Base-by-base conservation (phyloP, 2,888 invertebrate species). In the Nudaria mundana region DNA sequence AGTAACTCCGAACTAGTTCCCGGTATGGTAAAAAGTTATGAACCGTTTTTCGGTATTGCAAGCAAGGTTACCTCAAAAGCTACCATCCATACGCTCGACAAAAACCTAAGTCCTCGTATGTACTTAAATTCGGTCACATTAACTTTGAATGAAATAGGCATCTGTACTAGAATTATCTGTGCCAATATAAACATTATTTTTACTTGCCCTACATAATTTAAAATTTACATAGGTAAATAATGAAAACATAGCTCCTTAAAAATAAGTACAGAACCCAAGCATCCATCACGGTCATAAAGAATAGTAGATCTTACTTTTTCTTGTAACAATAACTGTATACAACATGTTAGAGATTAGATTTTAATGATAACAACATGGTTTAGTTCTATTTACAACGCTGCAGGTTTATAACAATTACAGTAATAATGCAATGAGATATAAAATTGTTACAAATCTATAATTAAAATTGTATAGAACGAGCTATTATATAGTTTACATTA, bases 331-430 rank as follows among this genome's bases (percentile, higher is more conserved):
- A 57, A 64, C 56, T 41, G 53, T 54, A 31, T 45, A 40, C 15
- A 15, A 10, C 52, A 40, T 49, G 52, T n/a, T n/a, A n/a, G n/a
- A n/a, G n/a, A 61, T 56, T 52, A 58, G 53, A 56, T 57, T 56
- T 53, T 56, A 55, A 60, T 53, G 57, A 59, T 55, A 52, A 38
- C 29, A 46, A 38, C 44, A 48, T 32, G 45, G 48, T 39, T 37
- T 12, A 6, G 28, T 6, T 42, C 45, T 38, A 45, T 46, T 48
- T 38, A 40, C 49, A 34, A 37, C 26, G 11, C 7, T 14, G 20
- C 34, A 41, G 26, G 34, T 44, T 41, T 24, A 48, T 30, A 37
- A 24, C 54, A 46, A 56, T 52, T 52, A 54, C 30, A 45, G 26
- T 14, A n/a, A 6, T 41, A 45, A 37, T 52, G 29, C 30, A 39